Percentiles rank a stretch among this genome's conserved stretches.
Conservation (phyloP, 1,140 invertebrate species). For the Diachasmimorpha longicaudata region DNA sequence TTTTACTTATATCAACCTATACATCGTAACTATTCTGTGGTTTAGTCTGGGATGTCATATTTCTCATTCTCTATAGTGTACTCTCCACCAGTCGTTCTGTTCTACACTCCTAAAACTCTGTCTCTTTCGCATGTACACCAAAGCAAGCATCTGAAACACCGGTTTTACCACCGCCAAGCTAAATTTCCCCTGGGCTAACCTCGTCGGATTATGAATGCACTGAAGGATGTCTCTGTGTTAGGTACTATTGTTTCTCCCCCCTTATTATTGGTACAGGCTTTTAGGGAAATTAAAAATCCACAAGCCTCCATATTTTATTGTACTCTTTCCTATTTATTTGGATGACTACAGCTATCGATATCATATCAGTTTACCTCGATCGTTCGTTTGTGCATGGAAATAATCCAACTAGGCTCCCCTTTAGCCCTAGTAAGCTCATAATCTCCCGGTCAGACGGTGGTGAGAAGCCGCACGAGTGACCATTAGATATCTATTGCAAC, state of each 20-base stretch:
- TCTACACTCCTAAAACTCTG: neutral
- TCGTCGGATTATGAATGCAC: conserved; percentile 39
- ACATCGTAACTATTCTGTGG: conserved; percentile 1
- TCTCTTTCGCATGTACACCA: conserved; percentile 35
- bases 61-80: conserved; percentile 1
- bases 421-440: conserved; percentile 53
- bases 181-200: conserved; percentile 47
- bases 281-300: neutral
- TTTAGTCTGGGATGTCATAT: neutral
- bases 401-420: conserved; percentile 41
- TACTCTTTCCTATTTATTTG: neutral
- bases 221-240: conserved; percentile 27
- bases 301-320: neutral
- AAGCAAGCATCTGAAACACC: conserved; percentile 41
- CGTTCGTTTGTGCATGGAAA: conserved; percentile 37
- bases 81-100: conserved; percentile 28
- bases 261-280: neutral
- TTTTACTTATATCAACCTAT: conserved; percentile 30
- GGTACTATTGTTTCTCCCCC: neutral
- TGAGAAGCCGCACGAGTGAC: conserved; percentile 56
- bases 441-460: conserved; percentile 61
- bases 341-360: neutral
- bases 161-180: conserved; percentile 42
- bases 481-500: neutral
- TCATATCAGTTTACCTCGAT: conserved; percentile 34